These are phyloP conservation scores for Choloepus hoffmanni DNA, from an alignment of 2,113 vertebrate species.

Conservation along the genomic window DNA sequence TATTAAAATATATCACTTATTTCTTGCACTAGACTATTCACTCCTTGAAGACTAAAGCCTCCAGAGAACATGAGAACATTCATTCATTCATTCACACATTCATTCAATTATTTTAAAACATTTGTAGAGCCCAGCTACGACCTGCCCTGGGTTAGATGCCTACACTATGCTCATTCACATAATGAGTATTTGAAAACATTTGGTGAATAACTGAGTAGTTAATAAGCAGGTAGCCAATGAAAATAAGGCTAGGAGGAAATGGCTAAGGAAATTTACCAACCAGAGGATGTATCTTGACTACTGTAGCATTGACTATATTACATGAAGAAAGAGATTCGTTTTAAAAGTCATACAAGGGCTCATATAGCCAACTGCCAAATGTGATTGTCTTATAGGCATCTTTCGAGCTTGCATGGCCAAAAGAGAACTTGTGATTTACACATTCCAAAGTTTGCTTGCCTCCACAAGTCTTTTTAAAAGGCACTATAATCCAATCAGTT, in stretches of 20 bases:
- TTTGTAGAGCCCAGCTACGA: neutral
- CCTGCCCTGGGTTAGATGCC: neutral
- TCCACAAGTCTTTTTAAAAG: constrained; percentile 53
- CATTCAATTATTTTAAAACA: constrained; percentile 29
- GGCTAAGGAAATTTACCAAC: constrained; percentile 3
- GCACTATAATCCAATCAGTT: neutral
- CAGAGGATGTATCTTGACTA: constrained; percentile 20
- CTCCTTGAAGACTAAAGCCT: neutral
- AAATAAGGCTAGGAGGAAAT: constrained; percentile 32
- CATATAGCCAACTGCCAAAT: neutral
- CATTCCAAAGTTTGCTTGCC: neutral
- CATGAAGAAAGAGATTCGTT: neutral
- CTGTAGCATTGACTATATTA: neutral
- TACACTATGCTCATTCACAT: neutral
- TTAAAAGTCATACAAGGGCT: constrained; percentile 38
- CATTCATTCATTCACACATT: neutral
- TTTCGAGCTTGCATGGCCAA: neutral
- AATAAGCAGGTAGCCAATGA: constrained; percentile 16
- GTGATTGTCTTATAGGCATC: neutral
- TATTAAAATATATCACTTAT: constrained; percentile 30
- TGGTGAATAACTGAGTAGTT: neutral
- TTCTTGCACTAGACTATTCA: neutral
- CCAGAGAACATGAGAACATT: neutral
- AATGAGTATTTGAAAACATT: neutral
- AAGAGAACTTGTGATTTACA: constrained; percentile 39